A percentile compares a stretch with the other conserved stretches of the same genome.
phyloP scores from a whole-genome alignment of 2,888 invertebrate species.

The Torymus texanus region DNA sequence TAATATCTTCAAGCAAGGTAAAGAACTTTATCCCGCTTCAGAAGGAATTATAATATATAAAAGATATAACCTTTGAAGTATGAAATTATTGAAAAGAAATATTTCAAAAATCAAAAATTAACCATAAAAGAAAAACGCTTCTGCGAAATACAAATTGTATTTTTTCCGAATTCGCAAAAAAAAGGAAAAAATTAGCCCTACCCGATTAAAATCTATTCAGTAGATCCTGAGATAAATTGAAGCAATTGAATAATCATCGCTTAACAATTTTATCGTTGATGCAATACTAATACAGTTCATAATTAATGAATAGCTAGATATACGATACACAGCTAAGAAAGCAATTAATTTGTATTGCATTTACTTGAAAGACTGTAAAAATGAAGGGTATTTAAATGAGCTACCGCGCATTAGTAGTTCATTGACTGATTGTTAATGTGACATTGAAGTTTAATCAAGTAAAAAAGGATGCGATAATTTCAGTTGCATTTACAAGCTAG shows the following conservation, averaged over 20 bases:
- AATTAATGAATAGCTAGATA: slow-evolving; percentile 15
- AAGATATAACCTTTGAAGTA: too few relatives aligned
- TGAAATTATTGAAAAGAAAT: neutral
- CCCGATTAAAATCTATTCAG: too few relatives aligned
- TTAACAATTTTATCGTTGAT: slow-evolving; percentile 19
- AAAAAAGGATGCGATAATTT: slow-evolving; percentile 45
- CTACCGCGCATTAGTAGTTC: slow-evolving; percentile 3
- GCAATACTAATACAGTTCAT: slow-evolving; percentile 1
- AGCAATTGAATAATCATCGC: neutral
- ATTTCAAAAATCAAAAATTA: neutral
- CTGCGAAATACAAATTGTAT: too few relatives aligned
- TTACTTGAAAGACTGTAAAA: slow-evolving; percentile 52
- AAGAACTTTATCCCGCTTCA: too few relatives aligned
- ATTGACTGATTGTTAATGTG: slow-evolving; percentile 49
- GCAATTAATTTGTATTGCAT: slow-evolving; percentile 47
- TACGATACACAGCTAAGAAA: slow-evolving; percentile 12
- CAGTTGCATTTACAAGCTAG: slow-evolving; percentile 38
- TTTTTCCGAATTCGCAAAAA: too few relatives aligned
- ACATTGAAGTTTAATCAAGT: slow-evolving; percentile 40
- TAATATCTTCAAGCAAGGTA: too few relatives aligned
- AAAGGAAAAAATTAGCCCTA: too few relatives aligned
- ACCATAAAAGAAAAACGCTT: neutral
- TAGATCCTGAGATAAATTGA: too few relatives aligned
- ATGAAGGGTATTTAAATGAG: slow-evolving; percentile 45
- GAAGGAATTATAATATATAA: too few relatives aligned